These are phyloP conservation scores for Tenthredo notha DNA, from an alignment of 2,888 invertebrate species.

Conservation along the genomic window DNA sequence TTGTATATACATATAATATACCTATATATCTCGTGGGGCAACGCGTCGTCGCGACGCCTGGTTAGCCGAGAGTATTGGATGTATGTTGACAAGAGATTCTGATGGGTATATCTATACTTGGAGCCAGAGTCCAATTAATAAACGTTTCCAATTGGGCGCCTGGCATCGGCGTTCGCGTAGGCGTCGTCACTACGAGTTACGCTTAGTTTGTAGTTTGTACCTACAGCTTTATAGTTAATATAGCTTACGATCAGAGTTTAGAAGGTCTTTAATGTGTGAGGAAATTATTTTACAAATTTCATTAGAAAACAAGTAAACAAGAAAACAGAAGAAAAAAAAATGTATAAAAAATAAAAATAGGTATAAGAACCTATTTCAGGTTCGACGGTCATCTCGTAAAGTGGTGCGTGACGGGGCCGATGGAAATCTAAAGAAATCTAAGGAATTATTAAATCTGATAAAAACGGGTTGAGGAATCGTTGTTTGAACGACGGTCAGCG, in stretches of 20 bases:
- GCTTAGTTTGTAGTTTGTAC: slow-evolving; percentile 27
- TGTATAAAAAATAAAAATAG: not conserved
- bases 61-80: slow-evolving; percentile 40
- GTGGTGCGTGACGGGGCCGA: not conserved
- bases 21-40: not conserved
- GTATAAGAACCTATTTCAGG: not conserved
- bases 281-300: not conserved
- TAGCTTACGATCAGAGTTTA: not conserved
- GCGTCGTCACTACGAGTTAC: slow-evolving; percentile 37
- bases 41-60: slow-evolving; percentile 39
- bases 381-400: not conserved
- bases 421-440: not conserved
- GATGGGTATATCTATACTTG: slow-evolving; percentile 39
- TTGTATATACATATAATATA: not conserved
- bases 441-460: slow-evolving; percentile 11
- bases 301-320: not conserved
- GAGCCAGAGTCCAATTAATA: slow-evolving; percentile 46
- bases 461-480: not conserved
- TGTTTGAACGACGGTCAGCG: slow-evolving; percentile 27
- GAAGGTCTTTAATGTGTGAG: not conserved
- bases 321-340: not conserved
- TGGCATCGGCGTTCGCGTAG: slow-evolving; percentile 34
- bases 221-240: not conserved
- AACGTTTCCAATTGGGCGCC: slow-evolving; percentile 47
- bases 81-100: slow-evolving; percentile 25